Evolutionary conservation across 2,888 invertebrate genomes (phyloP).

Genomic region (Lucinisca nassula): DNA sequence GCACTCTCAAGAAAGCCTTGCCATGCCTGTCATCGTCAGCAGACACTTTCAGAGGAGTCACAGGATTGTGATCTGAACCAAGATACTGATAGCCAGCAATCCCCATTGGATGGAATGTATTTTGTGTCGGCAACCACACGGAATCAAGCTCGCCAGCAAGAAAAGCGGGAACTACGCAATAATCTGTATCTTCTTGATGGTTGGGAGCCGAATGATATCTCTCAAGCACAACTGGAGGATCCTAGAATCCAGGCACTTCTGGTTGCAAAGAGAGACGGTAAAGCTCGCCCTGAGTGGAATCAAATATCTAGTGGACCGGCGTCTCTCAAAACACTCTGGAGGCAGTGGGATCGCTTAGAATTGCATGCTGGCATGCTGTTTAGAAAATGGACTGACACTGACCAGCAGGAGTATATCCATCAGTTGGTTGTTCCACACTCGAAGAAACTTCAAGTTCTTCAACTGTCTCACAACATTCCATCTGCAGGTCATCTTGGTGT

Average conservation of each 20-base stretch:
- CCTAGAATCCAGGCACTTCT: not conserved
- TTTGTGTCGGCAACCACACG: not conserved
- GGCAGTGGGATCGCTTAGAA: conserved; percentile 64
- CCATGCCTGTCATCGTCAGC: too few relatives aligned
- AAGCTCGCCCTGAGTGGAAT: conserved; percentile 30
- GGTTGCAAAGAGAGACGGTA: not conserved
- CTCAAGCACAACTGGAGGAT: not conserved
- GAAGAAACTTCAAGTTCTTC: not conserved
- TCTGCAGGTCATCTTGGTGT: conserved; percentile 67
- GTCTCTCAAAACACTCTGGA: conserved; percentile 55
- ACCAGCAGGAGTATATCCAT: not conserved
- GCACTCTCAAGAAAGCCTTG: conserved; percentile 32
- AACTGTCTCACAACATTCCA: conserved; percentile 35
- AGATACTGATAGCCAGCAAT: too few relatives aligned
- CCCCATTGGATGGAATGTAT: not conserved
- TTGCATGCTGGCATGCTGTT: conserved; percentile 54
- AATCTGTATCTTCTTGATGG: not conserved
- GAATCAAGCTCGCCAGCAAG: not conserved
- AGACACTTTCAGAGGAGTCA: too few relatives aligned
- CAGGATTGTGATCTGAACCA: too few relatives aligned
- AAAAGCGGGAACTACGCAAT: not conserved
- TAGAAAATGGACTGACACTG: conserved; percentile 17
- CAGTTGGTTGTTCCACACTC: not conserved
- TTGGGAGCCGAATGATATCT: not conserved
- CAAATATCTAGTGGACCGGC: conserved; percentile 13